These are phyloP conservation scores for Urosaurus nigricauda DNA, from an alignment of 2,797 vertebrate genomes.

Conservation along the genomic window DNA sequence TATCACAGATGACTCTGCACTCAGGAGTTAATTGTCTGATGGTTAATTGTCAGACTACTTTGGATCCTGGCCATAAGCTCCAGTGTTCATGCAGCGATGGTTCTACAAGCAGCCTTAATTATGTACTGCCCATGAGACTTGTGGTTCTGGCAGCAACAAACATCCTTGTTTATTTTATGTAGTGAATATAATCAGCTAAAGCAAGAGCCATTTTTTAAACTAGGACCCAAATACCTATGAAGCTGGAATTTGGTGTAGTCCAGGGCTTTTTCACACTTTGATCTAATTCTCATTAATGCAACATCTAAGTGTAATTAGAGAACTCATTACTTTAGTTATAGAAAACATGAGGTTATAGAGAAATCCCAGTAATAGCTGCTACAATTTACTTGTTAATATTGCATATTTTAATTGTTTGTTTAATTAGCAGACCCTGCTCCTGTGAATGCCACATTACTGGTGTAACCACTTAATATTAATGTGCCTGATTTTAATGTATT, in stretches of 20 bases:
- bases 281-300: conserved; percentile 46
- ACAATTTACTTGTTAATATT: conserved; percentile 49
- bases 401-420: conserved; percentile 49
- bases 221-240: conserved; percentile 43
- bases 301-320: conserved; percentile 45
- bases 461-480: conserved; percentile 42
- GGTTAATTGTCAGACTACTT: background rate
- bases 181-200: conserved; percentile 55
- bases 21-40: background rate
- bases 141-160: conserved; percentile 35
- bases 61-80: background rate
- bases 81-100: conserved; percentile 23
- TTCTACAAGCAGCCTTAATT: conserved; percentile 1
- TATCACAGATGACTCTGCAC: background rate
- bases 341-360: conserved; percentile 29
- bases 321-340: conserved; percentile 45
- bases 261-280: conserved; percentile 36
- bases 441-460: conserved; percentile 54
- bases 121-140: conserved; percentile 35
- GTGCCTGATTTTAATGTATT: conserved; percentile 39
- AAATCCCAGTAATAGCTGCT: conserved; percentile 41
- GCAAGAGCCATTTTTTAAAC: conserved; percentile 49
- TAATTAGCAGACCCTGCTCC: conserved; percentile 56
- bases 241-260: conserved; percentile 35
- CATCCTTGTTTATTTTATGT: conserved; percentile 53